Conservation (phyloP, 1,140 invertebrate genomes). For the Sycophaga agraensis region DNA sequence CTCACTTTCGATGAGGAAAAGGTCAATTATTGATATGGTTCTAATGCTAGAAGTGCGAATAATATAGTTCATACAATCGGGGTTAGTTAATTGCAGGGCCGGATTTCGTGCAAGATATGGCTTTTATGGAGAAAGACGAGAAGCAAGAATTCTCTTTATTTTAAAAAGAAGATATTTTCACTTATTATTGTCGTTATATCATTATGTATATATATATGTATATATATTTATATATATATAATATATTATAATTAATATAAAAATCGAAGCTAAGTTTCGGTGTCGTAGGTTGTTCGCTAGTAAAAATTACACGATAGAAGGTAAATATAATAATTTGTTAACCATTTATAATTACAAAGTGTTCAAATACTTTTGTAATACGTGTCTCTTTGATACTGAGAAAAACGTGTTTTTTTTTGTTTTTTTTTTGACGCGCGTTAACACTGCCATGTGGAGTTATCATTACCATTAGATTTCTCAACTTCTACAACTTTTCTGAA, state of each 20-base stretch:
- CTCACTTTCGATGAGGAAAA: conserved; percentile 15
- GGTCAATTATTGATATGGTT: conserved; percentile 29
- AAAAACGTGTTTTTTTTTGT: conserved; percentile 13
- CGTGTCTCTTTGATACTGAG: neutral
- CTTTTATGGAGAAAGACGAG: conserved; percentile 30
- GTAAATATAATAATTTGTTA: conserved; percentile 20
- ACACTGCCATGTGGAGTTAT: neutral
- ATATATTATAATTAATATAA: conserved; percentile 26
- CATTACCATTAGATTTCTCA: neutral
- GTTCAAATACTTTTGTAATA: conserved; percentile 8
- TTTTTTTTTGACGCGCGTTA: neutral
- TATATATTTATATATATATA: conserved; percentile 19
- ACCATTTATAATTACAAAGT: conserved; percentile 21
- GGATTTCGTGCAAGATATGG: conserved; percentile 28
- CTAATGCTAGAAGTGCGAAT: conserved; percentile 29
- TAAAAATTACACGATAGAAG: conserved; percentile 29
- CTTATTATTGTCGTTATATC: conserved; percentile 28
- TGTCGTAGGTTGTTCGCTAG: conserved; percentile 30
- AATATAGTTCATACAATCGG: conserved; percentile 26
- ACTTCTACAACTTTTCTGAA: neutral
- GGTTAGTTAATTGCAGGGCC: conserved; percentile 14
- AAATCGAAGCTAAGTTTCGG: conserved; percentile 26
- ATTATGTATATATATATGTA: conserved; percentile 15
- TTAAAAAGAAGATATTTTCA: conserved; percentile 26
- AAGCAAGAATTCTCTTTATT: conserved; percentile 30